phyloP scores from a whole-genome alignment of 2,113 vertebrate genomes.

The Erythrocercus mccallii region DNA sequence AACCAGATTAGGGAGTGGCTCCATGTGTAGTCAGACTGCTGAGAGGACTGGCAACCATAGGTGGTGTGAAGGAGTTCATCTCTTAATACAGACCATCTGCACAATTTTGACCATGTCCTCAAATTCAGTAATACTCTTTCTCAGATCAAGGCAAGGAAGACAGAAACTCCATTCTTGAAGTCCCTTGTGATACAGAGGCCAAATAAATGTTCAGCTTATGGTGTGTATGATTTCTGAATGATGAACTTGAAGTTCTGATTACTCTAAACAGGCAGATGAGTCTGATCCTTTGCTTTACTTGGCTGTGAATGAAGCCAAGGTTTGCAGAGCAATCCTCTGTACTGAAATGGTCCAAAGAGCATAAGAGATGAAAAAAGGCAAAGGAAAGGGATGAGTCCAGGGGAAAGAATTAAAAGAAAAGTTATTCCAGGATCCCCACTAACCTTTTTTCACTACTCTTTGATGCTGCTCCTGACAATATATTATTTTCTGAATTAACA shows the following conservation, averaged over 20 bases:
- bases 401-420: neutral
- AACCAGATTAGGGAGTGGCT: neutral
- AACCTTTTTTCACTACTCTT: neutral
- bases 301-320: neutral
- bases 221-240: neutral
- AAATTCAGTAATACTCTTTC: neutral
- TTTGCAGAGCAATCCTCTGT: neutral
- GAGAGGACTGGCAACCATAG: neutral
- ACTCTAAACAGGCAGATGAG: neutral
- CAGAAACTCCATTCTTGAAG: neutral
- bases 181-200: neutral
- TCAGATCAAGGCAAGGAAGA: neutral
- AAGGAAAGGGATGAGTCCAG: neutral
- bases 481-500: neutral
- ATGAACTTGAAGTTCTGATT: neutral
- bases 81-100: neutral
- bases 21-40: neutral
- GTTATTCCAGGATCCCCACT: neutral
- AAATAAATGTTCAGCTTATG: neutral
- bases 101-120: neutral
- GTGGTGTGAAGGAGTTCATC: neutral
- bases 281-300: neutral
- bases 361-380: neutral
- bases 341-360: neutral
- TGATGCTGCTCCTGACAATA: neutral